These are phyloP conservation scores for Ramphastos sulfuratus DNA, from an alignment of 2,113 vertebrate genomes.

Conservation along the genomic window DNA sequence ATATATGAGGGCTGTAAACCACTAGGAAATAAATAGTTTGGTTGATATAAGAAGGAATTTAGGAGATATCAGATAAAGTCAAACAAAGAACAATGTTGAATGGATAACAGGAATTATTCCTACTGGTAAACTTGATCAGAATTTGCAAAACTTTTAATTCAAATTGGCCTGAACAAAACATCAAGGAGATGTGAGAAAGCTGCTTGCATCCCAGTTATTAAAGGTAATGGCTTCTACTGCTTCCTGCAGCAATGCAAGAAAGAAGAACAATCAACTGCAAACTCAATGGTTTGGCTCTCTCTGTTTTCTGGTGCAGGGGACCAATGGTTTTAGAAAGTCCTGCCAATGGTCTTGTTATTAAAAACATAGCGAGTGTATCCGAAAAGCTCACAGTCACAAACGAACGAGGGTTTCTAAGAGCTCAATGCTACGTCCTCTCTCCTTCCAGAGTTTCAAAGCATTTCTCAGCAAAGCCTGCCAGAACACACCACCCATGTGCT, in stretches of 20 bases:
- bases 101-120: not conserved
- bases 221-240: not conserved
- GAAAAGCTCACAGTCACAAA: slow-evolving; percentile 23
- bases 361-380: slow-evolving; percentile 15
- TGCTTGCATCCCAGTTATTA: not conserved
- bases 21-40: not conserved
- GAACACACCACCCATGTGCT: not conserved
- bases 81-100: not conserved
- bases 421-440: not conserved
- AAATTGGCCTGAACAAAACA: not conserved
- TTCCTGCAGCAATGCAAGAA: not conserved
- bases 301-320: slow-evolving; percentile 38
- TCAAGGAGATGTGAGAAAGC: not conserved
- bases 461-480: slow-evolving; percentile 8
- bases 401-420: not conserved
- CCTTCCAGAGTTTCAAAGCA: slow-evolving; percentile 32
- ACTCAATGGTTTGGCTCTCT: not conserved
- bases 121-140: not conserved
- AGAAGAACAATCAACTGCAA: not conserved
- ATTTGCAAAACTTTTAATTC: not conserved
- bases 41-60: not conserved
- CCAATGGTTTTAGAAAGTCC: not conserved
- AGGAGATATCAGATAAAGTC: not conserved
- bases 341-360: slow-evolving; percentile 23
- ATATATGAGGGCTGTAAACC: slow-evolving; percentile 20